Base-by-base conservation (phyloP, 92 coral and sea anemone species). In the Actinernus sp. region DNA sequence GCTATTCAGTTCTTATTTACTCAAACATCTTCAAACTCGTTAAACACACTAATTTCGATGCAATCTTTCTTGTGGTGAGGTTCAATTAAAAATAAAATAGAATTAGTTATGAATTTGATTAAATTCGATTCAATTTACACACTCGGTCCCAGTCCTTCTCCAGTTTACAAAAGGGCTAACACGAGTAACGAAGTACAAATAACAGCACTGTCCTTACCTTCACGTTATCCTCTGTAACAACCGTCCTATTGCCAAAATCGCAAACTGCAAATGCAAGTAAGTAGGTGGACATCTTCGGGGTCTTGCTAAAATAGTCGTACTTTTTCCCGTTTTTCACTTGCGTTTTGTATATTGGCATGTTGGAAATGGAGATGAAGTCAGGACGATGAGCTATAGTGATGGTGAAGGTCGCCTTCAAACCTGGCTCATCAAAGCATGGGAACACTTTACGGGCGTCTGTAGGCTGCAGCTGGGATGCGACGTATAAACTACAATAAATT, bases 381-480 rank as follows among this genome's bases (percentile, higher is more conserved):
- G 88, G 91, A 36, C 87, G 79, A 49, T 89, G 98, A 30, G 60
- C 95, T 3, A 94, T 46, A 2, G 88, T 86, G 21, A 94, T 86
- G 3, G 60, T 79, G 58, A 94, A 94, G 9, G 90, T 94, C 3
- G 98, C 98, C 61, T 94, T 94, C 26, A 91, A 53, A 13, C 85
- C 88, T 2, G 98, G 98, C 60, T 94, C 98, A 46, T 94, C 98
- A 51, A 94, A 91, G 53, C 98, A 94, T 4, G 98, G 98, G 48
- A 94, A 94, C 0, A 87, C 74, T 47, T 78, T 91, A 2, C 98
- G 85, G 13, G 98, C 98, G 61, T 94, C 98, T n/a, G 98, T 94
- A 5, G 98, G 98, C 34, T 94, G 98, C 34, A 94, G 68, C 65
- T 94, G 98, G 16, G 98, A 91, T 0, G 97, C 58, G 4, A 96